A percentile compares a stretch with the other conserved stretches of the same genome.
Conservation (phyloP, 2,797 vertebrate species). For the Pangasius larnaudii region DNA sequence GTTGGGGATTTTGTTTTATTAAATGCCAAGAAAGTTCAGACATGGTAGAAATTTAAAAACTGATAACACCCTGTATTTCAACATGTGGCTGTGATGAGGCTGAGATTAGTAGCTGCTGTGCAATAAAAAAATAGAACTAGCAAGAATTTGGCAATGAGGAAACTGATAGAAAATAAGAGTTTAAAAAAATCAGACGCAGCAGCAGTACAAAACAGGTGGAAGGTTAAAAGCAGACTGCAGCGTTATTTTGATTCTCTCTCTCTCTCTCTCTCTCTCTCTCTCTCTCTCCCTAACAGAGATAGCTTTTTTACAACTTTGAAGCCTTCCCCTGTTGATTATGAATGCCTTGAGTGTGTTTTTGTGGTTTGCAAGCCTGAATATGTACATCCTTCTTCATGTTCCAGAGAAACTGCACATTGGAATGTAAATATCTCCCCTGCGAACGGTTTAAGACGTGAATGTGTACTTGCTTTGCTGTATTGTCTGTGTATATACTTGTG, state of each 20-base stretch:
- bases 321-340: background rate
- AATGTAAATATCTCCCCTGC: conserved; percentile 22
- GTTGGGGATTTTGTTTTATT: background rate
- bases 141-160: background rate
- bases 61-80: background rate
- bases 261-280: conserved; percentile 28
- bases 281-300: conserved; percentile 34
- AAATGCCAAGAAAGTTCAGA: background rate
- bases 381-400: conserved; percentile 7
- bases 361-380: background rate
- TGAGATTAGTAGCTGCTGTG: background rate
- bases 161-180: background rate
- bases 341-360: background rate
- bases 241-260: conserved; percentile 6
- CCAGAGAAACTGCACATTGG: background rate
- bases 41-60: background rate
- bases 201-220: background rate
- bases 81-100: background rate
- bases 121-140: background rate
- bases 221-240: conserved; percentile 7
- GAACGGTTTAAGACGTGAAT: background rate
- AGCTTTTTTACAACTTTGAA: conserved; percentile 24
- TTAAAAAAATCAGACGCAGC: background rate
- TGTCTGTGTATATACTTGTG: background rate
- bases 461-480: conserved; percentile 2